Evolutionary conservation across 2,797 vertebrate species (phyloP), one percentile per base, ranked within the genome.

Genomic region (Thamnophis elegans): DNA sequence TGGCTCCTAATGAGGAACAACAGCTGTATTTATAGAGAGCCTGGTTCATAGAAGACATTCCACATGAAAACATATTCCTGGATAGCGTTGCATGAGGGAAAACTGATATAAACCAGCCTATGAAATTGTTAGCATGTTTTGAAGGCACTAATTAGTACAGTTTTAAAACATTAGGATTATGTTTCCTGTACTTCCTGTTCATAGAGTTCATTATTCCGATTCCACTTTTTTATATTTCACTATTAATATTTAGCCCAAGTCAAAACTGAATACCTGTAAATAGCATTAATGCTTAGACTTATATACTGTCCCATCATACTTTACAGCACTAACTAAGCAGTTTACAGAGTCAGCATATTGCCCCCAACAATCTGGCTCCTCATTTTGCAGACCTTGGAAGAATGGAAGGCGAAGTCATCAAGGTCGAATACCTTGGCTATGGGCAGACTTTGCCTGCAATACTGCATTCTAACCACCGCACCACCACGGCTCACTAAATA

Each of bases 171-270:
- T 56, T 91, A 2, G 0, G 54, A 8, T 3, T 89, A 82, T 93
- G 18, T 92, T 88, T 54, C 68, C 89, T 6, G 4, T 59, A 0
- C n/a, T 91, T 92, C 8, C 3, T 32, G 11, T 92, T 56, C 36
- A 87, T 91, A 1, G 92, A 12, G 11, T 93, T 14, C 86, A 56
- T 47, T 62, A 42, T 87, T 88, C 14, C 54, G 55, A 91, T 93
- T 91, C 56, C 62, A n/a, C 62, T 88, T 85, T 88, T 82, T 11
- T 0, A 73, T 16, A 62, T 47, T 51, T 28, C 25, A 59, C 32
- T 62, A 88, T n/a, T 92, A 93, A 91, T 87, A 2, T 95, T 32
- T 89, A 54, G 82, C 3, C 89, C 89, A 82, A 94, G 32, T 22
- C 92, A 58, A 56, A 87, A 36, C 32, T 56, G n/a, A 22, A 20